Percentiles rank a stretch among this genome's conserved stretches.
These are phyloP conservation scores for Agrotis exclamationis DNA, from an alignment of 2,888 invertebrate genomes.

Conservation along the genomic window DNA sequence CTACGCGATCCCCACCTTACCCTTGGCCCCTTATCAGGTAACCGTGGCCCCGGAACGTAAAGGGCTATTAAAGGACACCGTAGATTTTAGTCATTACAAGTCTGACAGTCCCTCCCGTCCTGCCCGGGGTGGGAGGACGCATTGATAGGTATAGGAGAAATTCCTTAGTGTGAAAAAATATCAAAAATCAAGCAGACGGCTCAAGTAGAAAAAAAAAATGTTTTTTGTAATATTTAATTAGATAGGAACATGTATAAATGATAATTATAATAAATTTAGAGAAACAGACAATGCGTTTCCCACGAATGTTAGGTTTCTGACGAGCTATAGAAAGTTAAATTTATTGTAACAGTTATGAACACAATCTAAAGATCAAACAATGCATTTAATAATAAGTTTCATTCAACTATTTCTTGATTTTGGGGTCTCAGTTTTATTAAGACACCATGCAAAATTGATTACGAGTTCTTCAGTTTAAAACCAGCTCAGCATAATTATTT, in stretches of 20 bases:
- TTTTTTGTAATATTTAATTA: constrained; percentile 1
- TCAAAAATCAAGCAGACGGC: too few relatives aligned
- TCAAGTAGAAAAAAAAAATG: too few relatives aligned
- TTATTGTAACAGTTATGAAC: background rate
- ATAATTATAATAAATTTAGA: background rate
- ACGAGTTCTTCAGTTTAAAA: background rate
- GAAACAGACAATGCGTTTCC: constrained; percentile 29
- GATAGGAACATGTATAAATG: background rate
- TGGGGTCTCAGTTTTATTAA: background rate
- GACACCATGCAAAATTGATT: background rate
- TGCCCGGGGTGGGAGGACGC: too few relatives aligned
- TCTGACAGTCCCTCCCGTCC: too few relatives aligned
- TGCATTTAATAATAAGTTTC: constrained; percentile 3
- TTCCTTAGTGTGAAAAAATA: too few relatives aligned
- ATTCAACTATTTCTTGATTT: background rate
- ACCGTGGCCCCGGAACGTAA: too few relatives aligned
- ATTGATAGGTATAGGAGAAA: too few relatives aligned
- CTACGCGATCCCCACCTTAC: too few relatives aligned
- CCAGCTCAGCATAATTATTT: too few relatives aligned
- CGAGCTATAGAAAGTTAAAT: constrained; percentile 21
- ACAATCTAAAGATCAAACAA: constrained; percentile 10
- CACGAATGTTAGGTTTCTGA: constrained; percentile 15
- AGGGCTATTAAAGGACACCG: too few relatives aligned
- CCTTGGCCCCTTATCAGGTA: too few relatives aligned
- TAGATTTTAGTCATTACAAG: too few relatives aligned